Conservation (phyloP, 2,113 vertebrate species). For the Gallinago jamesoni region DNA sequence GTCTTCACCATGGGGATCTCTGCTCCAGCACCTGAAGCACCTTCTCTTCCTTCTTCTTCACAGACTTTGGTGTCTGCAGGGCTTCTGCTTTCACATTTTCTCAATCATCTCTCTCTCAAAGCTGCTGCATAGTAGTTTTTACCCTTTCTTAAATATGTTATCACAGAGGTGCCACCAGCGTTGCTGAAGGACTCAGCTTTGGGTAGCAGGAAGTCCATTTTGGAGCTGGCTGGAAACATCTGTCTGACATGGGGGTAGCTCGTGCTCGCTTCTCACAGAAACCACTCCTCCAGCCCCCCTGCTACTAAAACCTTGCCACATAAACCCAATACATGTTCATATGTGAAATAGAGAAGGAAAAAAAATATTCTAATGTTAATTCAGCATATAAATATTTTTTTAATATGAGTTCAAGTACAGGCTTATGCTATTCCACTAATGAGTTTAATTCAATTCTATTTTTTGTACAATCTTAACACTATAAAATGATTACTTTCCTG, state of each 20-base stretch:
- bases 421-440: neutral
- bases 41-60: neutral
- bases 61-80: no score
- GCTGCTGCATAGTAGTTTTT: neutral
- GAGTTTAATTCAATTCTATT: neutral
- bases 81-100: neutral
- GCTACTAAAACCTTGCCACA: rapidly evolving
- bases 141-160: neutral
- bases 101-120: neutral
- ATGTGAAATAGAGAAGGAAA: neutral
- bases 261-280: neutral
- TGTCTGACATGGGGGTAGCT: neutral
- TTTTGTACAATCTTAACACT: neutral
- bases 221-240: neutral
- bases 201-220: neutral
- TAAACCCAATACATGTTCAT: neutral
- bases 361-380: neutral
- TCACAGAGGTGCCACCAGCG: rapidly evolving
- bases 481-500: conserved; percentile 5
- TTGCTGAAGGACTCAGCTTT: neutral
- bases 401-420: conserved; percentile 8
- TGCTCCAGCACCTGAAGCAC: rapidly evolving
- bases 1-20: neutral
- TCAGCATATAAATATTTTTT: neutral
- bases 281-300: neutral